Percentiles rank a stretch among this genome's conserved stretches.
Conservation (phyloP, 2,113 vertebrate species). For the Ranitomeya imitator region DNA sequence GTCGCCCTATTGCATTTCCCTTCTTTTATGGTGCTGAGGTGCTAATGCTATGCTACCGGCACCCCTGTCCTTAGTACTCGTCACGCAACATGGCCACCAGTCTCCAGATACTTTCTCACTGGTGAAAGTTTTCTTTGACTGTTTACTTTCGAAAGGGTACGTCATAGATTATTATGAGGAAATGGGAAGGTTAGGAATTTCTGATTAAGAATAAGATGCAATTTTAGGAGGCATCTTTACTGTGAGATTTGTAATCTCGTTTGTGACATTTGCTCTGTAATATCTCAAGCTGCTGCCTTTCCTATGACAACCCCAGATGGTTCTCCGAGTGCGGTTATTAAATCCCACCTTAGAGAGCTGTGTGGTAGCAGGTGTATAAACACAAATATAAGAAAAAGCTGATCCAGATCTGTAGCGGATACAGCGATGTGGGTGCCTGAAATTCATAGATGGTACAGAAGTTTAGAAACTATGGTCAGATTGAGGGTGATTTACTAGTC, state of each 20-base stretch:
- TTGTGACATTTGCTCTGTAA: constrained; percentile 46
- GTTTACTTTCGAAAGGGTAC: neutral
- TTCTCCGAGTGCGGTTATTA: neutral
- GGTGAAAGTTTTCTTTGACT: neutral
- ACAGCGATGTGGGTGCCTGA: neutral
- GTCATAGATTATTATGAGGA: neutral
- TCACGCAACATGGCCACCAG: neutral
- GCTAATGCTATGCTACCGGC: neutral
- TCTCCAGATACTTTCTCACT: neutral
- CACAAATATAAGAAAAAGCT: constrained; percentile 1
- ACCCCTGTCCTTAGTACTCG: neutral
- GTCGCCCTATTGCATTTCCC: neutral
- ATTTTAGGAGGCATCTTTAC: constrained; percentile 14
- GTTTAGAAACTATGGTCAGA: neutral
- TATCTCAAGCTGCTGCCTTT: constrained; percentile 27
- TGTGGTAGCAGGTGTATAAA: constrained; percentile 31
- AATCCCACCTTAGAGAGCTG: neutral
- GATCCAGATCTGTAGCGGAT: neutral
- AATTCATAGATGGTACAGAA: neutral
- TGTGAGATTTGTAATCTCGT: constrained; percentile 35
- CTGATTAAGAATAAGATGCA: neutral
- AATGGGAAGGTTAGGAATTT: neutral
- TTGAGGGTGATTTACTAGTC: too few relatives aligned
- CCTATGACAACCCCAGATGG: constrained; percentile 28
- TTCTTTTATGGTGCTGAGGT: neutral